Conservation (phyloP, 2,888 invertebrate genomes). For the Nebria salina region DNA sequence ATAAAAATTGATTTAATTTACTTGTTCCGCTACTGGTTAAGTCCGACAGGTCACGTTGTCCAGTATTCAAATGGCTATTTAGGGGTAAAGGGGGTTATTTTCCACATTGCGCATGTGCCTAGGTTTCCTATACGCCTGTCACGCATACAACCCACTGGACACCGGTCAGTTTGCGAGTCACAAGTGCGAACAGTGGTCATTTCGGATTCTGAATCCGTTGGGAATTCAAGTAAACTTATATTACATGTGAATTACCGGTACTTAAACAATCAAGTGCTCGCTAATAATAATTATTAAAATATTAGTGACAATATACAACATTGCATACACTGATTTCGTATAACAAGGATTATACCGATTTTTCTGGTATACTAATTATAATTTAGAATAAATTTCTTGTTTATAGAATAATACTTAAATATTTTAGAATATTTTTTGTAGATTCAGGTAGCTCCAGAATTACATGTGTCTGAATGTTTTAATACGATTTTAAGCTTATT, state of each 20-base stretch:
- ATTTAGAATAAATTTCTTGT: not conserved
- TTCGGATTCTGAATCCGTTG: not conserved
- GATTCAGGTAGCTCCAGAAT: too few species aligned
- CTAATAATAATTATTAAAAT: not conserved
- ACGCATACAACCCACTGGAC: conserved; percentile 49
- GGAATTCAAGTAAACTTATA: not conserved
- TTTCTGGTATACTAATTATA: not conserved
- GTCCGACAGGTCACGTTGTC: conserved; percentile 18
- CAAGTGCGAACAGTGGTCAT: conserved; percentile 47
- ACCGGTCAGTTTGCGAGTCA: conserved; percentile 53
- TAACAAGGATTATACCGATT: not conserved
- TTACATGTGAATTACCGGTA: not conserved
- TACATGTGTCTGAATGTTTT: too few species aligned
- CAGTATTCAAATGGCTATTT: not conserved
- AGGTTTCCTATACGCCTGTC: conserved; percentile 21
- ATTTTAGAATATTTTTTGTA: not conserved
- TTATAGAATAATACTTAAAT: not conserved
- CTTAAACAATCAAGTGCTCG: not conserved
- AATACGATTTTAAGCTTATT: too few species aligned
- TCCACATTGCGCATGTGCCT: conserved; percentile 22
- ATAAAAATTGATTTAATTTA: not conserved
- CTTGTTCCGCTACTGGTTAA: not conserved
- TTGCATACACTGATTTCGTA: not conserved
- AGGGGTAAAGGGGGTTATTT: not conserved
- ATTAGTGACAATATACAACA: not conserved